A percentile compares a stretch with the other conserved stretches of the same genome.
Conservation (phyloP, 2,113 vertebrate genomes). For the Ctenodactylus gundi region DNA sequence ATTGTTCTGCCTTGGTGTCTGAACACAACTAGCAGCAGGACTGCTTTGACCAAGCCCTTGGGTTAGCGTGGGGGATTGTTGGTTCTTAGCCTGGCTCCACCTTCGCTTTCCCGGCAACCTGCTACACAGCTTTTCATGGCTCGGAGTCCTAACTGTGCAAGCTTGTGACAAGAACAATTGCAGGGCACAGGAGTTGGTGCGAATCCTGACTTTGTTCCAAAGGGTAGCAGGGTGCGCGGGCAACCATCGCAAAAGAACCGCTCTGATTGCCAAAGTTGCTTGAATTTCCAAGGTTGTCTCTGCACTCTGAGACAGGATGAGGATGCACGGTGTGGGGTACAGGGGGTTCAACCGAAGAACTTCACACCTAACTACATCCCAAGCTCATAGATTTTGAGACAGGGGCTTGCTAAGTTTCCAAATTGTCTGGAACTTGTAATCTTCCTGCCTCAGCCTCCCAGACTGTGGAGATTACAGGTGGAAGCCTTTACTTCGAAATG, state of each 20-base stretch:
- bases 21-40: background rate
- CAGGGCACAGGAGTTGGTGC: background rate
- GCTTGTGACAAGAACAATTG: background rate
- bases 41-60: constrained; percentile 21
- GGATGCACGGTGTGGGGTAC: background rate
- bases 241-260: background rate
- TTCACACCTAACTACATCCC: no score
- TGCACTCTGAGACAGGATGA: background rate
- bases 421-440: no score
- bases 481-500: no score
- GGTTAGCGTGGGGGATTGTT: background rate
- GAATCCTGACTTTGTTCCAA: background rate
- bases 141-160: background rate
- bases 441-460: no score
- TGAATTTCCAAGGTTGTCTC: background rate
- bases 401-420: no score
- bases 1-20: background rate
- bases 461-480: no score
- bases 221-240: background rate
- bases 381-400: no score
- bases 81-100: background rate
- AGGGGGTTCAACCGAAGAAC: no score
- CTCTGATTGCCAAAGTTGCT: background rate
- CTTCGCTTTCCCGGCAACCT: background rate
- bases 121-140: background rate